Evolutionary conservation across 2,113 vertebrate genomes (phyloP).

Genomic region (Zingel zingel): DNA sequence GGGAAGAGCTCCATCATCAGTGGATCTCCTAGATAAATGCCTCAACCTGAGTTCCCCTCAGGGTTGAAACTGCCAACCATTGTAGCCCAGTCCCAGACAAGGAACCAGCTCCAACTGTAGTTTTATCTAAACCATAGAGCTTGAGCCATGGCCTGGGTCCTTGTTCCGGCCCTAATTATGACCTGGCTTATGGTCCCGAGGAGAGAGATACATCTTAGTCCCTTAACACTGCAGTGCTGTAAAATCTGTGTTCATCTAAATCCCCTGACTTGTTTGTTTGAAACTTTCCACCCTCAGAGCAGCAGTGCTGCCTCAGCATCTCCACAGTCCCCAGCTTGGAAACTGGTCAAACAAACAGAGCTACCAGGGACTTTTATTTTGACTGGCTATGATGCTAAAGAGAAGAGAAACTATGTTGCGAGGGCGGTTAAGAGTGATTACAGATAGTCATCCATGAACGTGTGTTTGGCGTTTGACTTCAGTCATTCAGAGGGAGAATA

Average conservation of each 20-base stretch:
- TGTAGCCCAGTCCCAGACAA: slow-evolving; percentile 46
- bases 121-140: slow-evolving; percentile 54
- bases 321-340: slow-evolving; percentile 28
- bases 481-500: slow-evolving; percentile 75
- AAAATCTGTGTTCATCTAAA: slow-evolving; percentile 40
- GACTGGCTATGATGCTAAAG: slow-evolving; percentile 59
- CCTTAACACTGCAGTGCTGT: slow-evolving; percentile 23
- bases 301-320: slow-evolving; percentile 34
- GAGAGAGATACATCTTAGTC: slow-evolving; percentile 42
- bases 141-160: slow-evolving; percentile 13
- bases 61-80: slow-evolving; percentile 70
- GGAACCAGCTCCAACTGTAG: slow-evolving; percentile 42
- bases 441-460: slow-evolving; percentile 64
- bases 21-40: slow-evolving; percentile 82
- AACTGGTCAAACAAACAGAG: slow-evolving; percentile 40
- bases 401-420: slow-evolving; percentile 46
- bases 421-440: slow-evolving; percentile 65
- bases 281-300: slow-evolving; percentile 35
- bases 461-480: slow-evolving; percentile 69
- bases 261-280: slow-evolving; percentile 24
- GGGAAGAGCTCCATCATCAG: slow-evolving; percentile 78
- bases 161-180: slow-evolving; percentile 34
- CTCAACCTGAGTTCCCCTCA: slow-evolving; percentile 74
- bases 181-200: slow-evolving; percentile 24
- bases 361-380: slow-evolving; percentile 54